Percentiles rank a stretch among this genome's conserved stretches.
phyloP scores from a whole-genome alignment of 1,140 invertebrate genomes.

The Pantala flavescens region DNA sequence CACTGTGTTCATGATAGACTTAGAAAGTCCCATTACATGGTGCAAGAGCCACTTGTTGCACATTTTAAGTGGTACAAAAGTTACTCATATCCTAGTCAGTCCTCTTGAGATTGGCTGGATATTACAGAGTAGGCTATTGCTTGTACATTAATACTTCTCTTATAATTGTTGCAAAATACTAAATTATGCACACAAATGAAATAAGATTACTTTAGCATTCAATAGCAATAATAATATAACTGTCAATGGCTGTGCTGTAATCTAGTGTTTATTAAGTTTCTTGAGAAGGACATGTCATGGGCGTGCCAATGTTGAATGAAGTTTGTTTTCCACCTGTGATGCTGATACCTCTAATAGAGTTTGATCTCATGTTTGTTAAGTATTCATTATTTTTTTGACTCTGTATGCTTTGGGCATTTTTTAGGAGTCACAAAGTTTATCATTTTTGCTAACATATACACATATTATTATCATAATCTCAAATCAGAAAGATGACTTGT shows the following conservation, averaged over 20 bases:
- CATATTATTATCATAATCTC: too few relatives aligned
- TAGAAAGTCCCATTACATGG: not conserved
- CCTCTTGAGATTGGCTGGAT: not conserved
- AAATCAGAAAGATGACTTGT: too few relatives aligned
- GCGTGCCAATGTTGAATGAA: not conserved
- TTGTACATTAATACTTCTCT: not conserved
- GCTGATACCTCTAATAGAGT: not conserved
- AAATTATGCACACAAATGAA: not conserved
- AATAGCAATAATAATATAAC: not conserved
- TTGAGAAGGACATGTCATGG: not conserved
- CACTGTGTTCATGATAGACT: not conserved
- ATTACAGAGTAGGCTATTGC: not conserved
- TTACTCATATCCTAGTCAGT: not conserved
- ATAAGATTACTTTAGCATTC: not conserved
- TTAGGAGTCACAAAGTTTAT: too few relatives aligned
- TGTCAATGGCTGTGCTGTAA: constrained; percentile 4
- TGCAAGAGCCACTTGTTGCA: constrained; percentile 3
- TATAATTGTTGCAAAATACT: not conserved
- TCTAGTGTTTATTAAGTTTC: not conserved
- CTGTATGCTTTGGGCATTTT: not conserved
- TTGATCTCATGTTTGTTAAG: constrained; percentile 7
- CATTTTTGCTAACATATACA: too few relatives aligned
- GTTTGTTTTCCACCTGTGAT: not conserved
- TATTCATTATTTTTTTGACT: not conserved
- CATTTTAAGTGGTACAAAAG: constrained; percentile 10